These are phyloP conservation scores for Dipodomys spectabilis DNA, from an alignment of 2,113 vertebrate species.

Conservation along the genomic window DNA sequence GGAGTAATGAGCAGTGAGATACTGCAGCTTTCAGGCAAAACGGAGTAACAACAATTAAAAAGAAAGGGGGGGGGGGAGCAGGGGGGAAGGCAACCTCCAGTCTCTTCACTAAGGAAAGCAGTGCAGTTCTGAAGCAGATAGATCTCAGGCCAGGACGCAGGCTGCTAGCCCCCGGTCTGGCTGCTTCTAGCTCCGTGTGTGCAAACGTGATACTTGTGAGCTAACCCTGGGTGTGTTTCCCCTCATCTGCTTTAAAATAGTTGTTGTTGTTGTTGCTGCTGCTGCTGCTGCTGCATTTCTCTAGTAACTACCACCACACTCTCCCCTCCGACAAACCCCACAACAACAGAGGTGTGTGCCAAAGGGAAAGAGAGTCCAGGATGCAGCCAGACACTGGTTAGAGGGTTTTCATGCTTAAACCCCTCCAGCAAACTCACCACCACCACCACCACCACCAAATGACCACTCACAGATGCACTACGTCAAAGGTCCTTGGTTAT, in stretches of 20 bases:
- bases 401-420: constrained; percentile 74
- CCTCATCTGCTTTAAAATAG: constrained; percentile 80
- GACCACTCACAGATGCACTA: constrained; percentile 63
- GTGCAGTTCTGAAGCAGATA: constrained; percentile 69
- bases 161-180: background rate
- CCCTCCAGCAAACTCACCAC: constrained; percentile 76
- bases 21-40: constrained; percentile 93
- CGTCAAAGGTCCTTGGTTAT: constrained; percentile 80
- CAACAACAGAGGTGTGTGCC: constrained; percentile 81
- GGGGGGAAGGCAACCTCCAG: constrained; percentile 52
- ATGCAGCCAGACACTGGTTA: constrained; percentile 80
- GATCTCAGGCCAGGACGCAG: constrained; percentile 60
- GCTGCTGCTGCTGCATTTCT: constrained; percentile 60
- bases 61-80: constrained; percentile 53
- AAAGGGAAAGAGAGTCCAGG: constrained; percentile 76
- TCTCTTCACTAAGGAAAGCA: constrained; percentile 69
- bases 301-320: constrained; percentile 76
- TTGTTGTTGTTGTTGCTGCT: constrained; percentile 70
- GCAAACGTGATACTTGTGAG: constrained; percentile 42
- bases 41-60: constrained; percentile 91
- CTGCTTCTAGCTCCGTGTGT: background rate
- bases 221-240: constrained; percentile 65
- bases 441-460: constrained; percentile 33
- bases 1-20: constrained; percentile 90
- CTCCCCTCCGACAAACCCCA: constrained; percentile 44